Conservation (phyloP, 2,113 vertebrate genomes). For the Clarias magur region DNA sequence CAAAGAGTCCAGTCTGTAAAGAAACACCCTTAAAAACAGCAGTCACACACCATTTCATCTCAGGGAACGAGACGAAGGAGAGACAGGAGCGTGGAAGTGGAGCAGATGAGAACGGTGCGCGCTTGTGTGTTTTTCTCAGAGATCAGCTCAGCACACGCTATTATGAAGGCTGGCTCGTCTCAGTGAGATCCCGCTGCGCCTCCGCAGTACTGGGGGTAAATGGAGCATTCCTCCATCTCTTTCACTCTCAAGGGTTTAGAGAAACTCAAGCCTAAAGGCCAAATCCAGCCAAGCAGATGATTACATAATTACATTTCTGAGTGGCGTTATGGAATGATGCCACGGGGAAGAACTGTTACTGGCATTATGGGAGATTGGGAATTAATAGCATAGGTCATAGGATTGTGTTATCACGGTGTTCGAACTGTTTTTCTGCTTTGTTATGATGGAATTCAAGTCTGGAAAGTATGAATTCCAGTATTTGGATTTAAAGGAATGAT, state of each 20-base stretch:
- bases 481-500: not conserved
- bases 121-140: slow-evolving; percentile 35
- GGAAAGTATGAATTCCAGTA: not conserved
- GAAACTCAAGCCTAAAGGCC: slow-evolving; percentile 16
- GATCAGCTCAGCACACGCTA: slow-evolving; percentile 12
- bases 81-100: slow-evolving; percentile 40
- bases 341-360: slow-evolving; percentile 10
- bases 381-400: slow-evolving; percentile 2
- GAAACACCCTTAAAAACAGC: slow-evolving; percentile 41
- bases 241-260: slow-evolving; percentile 28
- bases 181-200: slow-evolving; percentile 13
- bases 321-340: slow-evolving; percentile 29
- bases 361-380: not conserved
- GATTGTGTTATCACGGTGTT: not conserved
- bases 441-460: not conserved
- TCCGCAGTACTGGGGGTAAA: slow-evolving; percentile 33
- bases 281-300: slow-evolving; percentile 40
- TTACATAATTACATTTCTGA: slow-evolving; percentile 44
- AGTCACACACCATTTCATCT: slow-evolving; percentile 50
- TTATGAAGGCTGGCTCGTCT: slow-evolving; percentile 43
- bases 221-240: slow-evolving; percentile 43
- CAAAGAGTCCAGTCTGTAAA: slow-evolving; percentile 43
- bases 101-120: slow-evolving; percentile 33
- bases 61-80: slow-evolving; percentile 16
- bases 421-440: not conserved